These are phyloP conservation scores for Pipistrellus pipistrellus DNA, from an alignment of 2,797 vertebrate genomes.

Conservation along the genomic window DNA sequence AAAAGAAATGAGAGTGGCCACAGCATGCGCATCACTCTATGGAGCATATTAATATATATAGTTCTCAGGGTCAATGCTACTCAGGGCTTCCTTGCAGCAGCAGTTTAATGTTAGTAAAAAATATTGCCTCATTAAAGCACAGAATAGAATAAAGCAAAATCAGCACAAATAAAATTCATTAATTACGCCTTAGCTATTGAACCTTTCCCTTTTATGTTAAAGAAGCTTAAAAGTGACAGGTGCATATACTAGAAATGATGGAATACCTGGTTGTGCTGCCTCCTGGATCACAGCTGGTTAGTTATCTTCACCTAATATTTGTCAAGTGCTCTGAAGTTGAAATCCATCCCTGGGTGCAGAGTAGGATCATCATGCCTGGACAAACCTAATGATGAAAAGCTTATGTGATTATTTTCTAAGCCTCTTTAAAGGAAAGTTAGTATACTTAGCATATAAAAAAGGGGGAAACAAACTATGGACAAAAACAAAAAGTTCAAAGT, in stretches of 20 bases:
- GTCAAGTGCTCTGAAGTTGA: slow-evolving; percentile 44
- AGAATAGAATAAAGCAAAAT: slow-evolving; percentile 61
- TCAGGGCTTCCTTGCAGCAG: not conserved
- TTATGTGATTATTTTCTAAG: not conserved
- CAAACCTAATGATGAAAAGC: not conserved
- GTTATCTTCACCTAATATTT: slow-evolving; percentile 50
- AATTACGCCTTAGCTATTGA: not conserved
- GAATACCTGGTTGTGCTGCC: not conserved
- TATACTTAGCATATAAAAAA: slow-evolving; percentile 14
- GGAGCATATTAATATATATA: not conserved
- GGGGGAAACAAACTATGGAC: not conserved
- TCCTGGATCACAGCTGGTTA: slow-evolving; percentile 26
- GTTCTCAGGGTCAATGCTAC: not conserved
- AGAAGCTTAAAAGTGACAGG: not conserved
- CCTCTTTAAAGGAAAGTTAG: not conserved
- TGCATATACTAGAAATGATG: not conserved
- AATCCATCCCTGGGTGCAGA: slow-evolving; percentile 34
- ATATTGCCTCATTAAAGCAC: not conserved
- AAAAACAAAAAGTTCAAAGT: not conserved
- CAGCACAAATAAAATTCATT: slow-evolving; percentile 50
- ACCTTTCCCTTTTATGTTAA: slow-evolving; percentile 52
- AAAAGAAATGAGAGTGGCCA: not conserved
- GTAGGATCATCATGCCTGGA: slow-evolving; percentile 18
- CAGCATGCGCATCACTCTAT: not conserved
- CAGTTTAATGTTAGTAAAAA: not conserved